These are phyloP conservation scores for Plodia interpunctella DNA, from an alignment of 1,140 invertebrate species.

Conservation along the genomic window DNA sequence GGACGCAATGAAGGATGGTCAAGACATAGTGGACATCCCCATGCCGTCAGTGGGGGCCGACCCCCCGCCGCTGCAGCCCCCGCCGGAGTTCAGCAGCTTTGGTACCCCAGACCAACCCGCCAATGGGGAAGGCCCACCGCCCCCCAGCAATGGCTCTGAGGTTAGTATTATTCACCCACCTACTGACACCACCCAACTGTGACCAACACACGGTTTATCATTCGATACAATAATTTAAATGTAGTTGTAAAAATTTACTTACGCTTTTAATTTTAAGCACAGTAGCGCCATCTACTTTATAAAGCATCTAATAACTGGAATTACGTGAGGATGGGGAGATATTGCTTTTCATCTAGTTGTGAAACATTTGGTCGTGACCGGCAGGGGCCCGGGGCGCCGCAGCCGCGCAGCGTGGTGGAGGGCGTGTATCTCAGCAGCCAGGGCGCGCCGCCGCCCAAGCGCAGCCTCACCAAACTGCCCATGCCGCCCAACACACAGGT, in stretches of 20 bases:
- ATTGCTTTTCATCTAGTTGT: too few relatives aligned
- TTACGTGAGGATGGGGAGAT: too few relatives aligned
- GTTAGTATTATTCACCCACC: slow-evolving; percentile 17
- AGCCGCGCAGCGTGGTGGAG: slow-evolving; percentile 65
- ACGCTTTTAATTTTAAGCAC: too few relatives aligned
- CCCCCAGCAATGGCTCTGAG: slow-evolving; percentile 32
- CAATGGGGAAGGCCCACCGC: slow-evolving; percentile 23
- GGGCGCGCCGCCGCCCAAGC: slow-evolving; percentile 69
- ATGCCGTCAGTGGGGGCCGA: slow-evolving; percentile 57
- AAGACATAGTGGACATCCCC: slow-evolving; percentile 80
- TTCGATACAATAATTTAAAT: too few relatives aligned
- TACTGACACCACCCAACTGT: neutral
- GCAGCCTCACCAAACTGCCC: slow-evolving; percentile 85
- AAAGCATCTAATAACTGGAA: too few relatives aligned
- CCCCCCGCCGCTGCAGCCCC: slow-evolving; percentile 28
- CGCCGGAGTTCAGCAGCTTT: slow-evolving; percentile 32
- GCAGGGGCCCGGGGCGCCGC: neutral
- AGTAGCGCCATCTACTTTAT: too few relatives aligned
- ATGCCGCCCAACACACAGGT: slow-evolving; percentile 91
- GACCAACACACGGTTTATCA: too few relatives aligned
- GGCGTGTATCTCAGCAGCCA: slow-evolving; percentile 52
- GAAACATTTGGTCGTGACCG: too few relatives aligned
- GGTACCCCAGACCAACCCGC: slow-evolving; percentile 35
- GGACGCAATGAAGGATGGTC: slow-evolving; percentile 31
- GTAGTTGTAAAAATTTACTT: too few relatives aligned